Conservation (phyloP, 2,888 invertebrate species). For the Drosophila flavopinicola region DNA sequence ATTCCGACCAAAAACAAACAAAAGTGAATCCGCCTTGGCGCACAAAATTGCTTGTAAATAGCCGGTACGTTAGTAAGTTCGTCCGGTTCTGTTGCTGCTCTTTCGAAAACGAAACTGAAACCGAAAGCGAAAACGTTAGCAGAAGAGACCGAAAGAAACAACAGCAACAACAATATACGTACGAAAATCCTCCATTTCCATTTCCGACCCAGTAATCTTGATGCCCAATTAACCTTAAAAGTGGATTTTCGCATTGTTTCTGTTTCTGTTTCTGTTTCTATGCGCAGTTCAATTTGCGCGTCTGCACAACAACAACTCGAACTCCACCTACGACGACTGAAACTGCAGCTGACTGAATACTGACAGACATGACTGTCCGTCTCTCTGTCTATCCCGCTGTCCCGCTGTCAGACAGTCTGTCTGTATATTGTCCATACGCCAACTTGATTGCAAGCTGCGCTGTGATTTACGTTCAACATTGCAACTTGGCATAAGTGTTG, state of each 20-base stretch:
- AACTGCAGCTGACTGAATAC: conserved; percentile 57
- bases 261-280: conserved; percentile 48
- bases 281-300: conserved; percentile 41
- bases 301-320: conserved; percentile 36
- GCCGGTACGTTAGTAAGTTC: conserved; percentile 44
- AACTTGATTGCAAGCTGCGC: conserved; percentile 60
- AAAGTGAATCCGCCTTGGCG: conserved; percentile 74
- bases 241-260: conserved; percentile 79
- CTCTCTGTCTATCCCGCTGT: conserved; percentile 23
- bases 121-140: conserved; percentile 30
- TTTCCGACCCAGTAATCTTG: conserved; percentile 85
- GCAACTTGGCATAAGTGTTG: conserved; percentile 82
- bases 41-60: conserved; percentile 70
- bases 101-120: conserved; percentile 81
- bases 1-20: conserved; percentile 62
- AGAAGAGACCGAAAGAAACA: conserved; percentile 20
- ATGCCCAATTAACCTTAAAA: conserved; percentile 85
- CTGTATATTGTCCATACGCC: conserved; percentile 45
- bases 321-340: conserved; percentile 53
- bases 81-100: conserved; percentile 56
- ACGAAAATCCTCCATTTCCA: conserved; percentile 73
- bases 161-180: conserved; percentile 20
- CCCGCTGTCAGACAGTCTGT: conserved; percentile 33
- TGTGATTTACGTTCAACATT: conserved; percentile 82
- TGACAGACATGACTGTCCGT: conserved; percentile 66